Evolutionary conservation across 2,113 vertebrate genomes (phyloP), one percentile per base, ranked within the genome.

Genomic region (Pseudopipra pipra): DNA sequence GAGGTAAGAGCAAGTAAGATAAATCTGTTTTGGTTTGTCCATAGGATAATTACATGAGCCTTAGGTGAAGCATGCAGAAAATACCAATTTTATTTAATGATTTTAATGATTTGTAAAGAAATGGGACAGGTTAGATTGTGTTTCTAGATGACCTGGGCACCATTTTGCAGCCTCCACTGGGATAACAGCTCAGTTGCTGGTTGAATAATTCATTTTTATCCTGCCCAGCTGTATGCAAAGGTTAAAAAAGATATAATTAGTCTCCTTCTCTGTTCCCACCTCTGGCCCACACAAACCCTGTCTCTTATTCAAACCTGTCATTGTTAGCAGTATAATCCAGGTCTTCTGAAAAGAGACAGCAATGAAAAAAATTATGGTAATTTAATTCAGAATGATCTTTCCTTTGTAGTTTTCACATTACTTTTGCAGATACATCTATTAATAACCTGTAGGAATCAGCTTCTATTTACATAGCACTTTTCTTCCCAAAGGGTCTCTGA

Each of bases 361-460:
- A 91, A 95, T 96, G 95, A 96, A 96, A 97, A 96, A 95, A 92
- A 94, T 80, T 87, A 96, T 91, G 97, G 73, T 96, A 98, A 98
- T 97, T 93, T 94, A 95, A 96, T 96, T 95, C 93, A 97, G 85
- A 89, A 95, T 92, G 59, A 94, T 87, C 81, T 90, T 94, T 88
- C 95, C 87, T 79, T 92, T 94, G 89, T 90, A 96, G 87, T 88
- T 93, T 91, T 89, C 86, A 96, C 95, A 97, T 87, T 96, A 91
- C 89, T 82, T 87, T 94, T 97, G 86, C 88, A 95, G 95, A 90
- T 97, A 87, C 30, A 58, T 70, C 83, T 95, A 97, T 91, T 96
- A 89, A 96, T 93, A 85, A 96, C 78, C 76, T 71, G 51, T 74
- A 91, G 67, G 92, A 92, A 77, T 75, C 70, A 95, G 90, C 74